Evolutionary conservation across 1,140 invertebrate genomes (phyloP).

Genomic region (Littorina saxatilis): DNA sequence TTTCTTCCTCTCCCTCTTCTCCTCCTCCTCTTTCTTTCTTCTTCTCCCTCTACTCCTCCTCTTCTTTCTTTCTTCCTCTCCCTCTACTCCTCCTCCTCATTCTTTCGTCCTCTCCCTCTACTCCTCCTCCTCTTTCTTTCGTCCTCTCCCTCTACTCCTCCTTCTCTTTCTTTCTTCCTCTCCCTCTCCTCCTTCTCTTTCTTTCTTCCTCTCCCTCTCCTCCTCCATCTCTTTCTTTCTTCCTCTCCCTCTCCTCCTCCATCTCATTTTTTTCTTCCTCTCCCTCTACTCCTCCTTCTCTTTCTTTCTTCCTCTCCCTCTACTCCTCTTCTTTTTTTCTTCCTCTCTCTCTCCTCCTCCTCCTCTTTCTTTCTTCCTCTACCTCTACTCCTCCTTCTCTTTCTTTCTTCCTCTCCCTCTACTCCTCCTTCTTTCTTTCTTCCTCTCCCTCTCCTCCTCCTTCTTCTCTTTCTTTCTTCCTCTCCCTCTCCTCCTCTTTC

Average conservation of each 20-base stretch:
- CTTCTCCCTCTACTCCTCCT: background rate
- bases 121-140: constrained; percentile 14
- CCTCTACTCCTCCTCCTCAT: background rate
- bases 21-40: constrained; percentile 2
- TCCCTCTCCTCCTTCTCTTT: constrained; percentile 6
- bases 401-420: background rate
- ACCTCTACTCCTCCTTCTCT: background rate
- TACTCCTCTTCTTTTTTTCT: background rate
- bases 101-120: background rate
- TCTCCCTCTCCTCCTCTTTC: constrained; percentile 16
- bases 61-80: background rate
- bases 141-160: background rate
- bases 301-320: background rate
- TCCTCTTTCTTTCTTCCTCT: background rate
- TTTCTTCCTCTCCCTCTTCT: constrained; percentile 4
- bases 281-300: background rate
- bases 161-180: background rate
- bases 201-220: background rate
- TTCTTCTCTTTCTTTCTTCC: background rate
- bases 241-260: background rate
- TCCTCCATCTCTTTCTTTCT: background rate
- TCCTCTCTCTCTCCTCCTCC: background rate
- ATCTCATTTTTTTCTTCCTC: background rate
- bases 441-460: background rate
- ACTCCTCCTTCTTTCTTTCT: background rate